A percentile compares a stretch with the other conserved stretches of the same genome.
Conservation (phyloP, 2,113 vertebrate species). For the Petaurus breviceps region DNA sequence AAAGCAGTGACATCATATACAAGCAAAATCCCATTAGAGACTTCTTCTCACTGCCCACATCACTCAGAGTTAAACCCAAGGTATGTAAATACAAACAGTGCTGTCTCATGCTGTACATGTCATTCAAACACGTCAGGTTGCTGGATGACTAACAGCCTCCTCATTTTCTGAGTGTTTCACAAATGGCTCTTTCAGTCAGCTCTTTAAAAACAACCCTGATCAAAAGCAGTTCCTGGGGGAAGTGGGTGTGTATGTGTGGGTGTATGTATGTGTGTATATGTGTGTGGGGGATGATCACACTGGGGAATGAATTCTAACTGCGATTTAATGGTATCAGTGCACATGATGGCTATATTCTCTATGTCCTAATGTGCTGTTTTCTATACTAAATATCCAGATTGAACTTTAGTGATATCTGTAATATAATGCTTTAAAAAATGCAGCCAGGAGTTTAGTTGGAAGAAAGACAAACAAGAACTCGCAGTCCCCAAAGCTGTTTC, state of each 20-base stretch:
- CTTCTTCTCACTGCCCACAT: neutral
- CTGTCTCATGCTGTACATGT: fast-evolving
- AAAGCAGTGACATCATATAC: neutral
- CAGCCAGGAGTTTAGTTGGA: neutral
- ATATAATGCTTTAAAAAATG: neutral
- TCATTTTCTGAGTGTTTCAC: neutral
- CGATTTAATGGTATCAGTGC: neutral
- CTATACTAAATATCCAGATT: neutral
- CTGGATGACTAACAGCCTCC: neutral
- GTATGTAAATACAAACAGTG: neutral
- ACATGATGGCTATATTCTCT: neutral
- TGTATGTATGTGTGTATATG: neutral
- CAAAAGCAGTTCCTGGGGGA: neutral
- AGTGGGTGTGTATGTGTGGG: neutral
- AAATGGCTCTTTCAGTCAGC: neutral
- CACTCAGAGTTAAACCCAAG: fast-evolving
- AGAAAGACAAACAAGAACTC: neutral
- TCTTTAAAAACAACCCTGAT: neutral
- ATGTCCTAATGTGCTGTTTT: neutral
- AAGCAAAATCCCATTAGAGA: neutral
- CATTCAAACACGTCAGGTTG: neutral
- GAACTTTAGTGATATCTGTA: neutral
- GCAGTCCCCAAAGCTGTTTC: neutral
- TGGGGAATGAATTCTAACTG: neutral
- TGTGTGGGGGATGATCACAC: neutral